phyloP scores from a whole-genome alignment of 2,888 invertebrate genomes.

The Pemphredon lugubris region DNA sequence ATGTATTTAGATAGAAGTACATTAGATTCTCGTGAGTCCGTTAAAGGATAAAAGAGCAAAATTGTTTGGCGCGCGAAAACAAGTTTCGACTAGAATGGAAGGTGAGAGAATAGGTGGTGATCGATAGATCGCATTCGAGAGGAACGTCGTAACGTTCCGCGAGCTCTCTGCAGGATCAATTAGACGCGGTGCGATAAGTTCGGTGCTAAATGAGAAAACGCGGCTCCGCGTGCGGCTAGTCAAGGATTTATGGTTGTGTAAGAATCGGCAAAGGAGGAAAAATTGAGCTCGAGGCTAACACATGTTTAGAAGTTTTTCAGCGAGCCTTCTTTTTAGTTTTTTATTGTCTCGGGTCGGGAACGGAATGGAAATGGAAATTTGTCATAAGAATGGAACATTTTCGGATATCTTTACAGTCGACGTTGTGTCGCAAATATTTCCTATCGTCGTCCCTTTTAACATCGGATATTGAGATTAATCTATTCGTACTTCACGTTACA shows the following conservation, averaged over 20 bases:
- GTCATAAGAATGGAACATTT: too few species aligned
- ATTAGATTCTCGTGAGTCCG: background rate
- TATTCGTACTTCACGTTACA: too few species aligned
- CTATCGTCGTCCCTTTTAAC: too few species aligned
- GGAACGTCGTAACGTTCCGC: constrained; percentile 11
- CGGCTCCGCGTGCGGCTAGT: constrained; percentile 16
- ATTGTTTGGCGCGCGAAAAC: constrained; percentile 23
- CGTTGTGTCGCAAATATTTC: too few species aligned
- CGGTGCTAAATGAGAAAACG: constrained; percentile 58
- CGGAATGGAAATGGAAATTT: too few species aligned
- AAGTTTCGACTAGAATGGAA: constrained; percentile 21
- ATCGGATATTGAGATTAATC: too few species aligned
- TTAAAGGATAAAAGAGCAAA: background rate
- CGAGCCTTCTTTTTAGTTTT: constrained; percentile 1
- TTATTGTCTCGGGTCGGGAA: constrained; percentile 18
- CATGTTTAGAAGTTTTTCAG: constrained; percentile 31
- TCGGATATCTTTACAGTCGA: too few species aligned
- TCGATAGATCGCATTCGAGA: constrained; percentile 26
- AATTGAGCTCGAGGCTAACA: constrained; percentile 40
- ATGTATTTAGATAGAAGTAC: too few species aligned
- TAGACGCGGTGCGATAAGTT: constrained; percentile 62
- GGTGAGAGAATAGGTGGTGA: constrained; percentile 31
- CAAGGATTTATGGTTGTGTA: constrained; percentile 57
- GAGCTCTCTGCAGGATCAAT: constrained; percentile 42
- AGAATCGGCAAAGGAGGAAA: constrained; percentile 46